These are phyloP conservation scores for Brenthis daphne DNA, from an alignment of 2,888 invertebrate genomes.

Conservation along the genomic window DNA sequence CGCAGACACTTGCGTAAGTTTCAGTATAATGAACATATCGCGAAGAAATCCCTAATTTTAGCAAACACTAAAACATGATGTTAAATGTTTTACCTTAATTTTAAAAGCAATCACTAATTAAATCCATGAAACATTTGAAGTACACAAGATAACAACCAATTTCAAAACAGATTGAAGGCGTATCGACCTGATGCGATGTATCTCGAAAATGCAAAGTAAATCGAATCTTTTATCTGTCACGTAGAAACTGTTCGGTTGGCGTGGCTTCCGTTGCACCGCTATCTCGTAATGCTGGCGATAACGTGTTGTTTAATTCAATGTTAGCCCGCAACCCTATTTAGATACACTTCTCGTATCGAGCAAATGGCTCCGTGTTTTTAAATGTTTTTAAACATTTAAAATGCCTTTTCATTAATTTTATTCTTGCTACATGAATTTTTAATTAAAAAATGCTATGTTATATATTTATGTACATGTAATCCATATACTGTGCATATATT, in stretches of 20 bases:
- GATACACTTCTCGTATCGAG: slow-evolving; percentile 11
- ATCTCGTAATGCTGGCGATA: slow-evolving; percentile 6
- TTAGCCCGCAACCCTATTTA: slow-evolving; percentile 18
- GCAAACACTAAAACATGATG: too few relatives aligned
- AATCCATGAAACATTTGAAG: slow-evolving; percentile 12
- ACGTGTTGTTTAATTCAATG: slow-evolving; percentile 18
- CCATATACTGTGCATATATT: too few relatives aligned
- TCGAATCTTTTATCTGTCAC: slow-evolving; percentile 4
- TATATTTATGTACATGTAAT: background rate
- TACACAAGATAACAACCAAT: slow-evolving; percentile 7
- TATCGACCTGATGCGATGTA: background rate
- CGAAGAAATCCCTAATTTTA: too few relatives aligned
- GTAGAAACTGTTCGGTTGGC: background rate
- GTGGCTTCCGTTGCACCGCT: slow-evolving; percentile 13
- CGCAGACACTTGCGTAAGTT: too few relatives aligned
- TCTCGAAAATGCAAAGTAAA: slow-evolving; percentile 17
- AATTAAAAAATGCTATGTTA: background rate
- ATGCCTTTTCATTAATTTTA: slow-evolving; percentile 7
- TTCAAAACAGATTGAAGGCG: slow-evolving; percentile 5
- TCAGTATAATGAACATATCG: too few relatives aligned
- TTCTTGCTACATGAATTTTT: background rate
- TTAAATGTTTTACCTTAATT: background rate
- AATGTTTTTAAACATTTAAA: slow-evolving; percentile 6
- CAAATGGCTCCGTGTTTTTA: slow-evolving; percentile 6
- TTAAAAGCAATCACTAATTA: slow-evolving; percentile 9